Base-by-base conservation (phyloP, 23 tunicate genomes). In the Trididemnum miniatum region DNA sequence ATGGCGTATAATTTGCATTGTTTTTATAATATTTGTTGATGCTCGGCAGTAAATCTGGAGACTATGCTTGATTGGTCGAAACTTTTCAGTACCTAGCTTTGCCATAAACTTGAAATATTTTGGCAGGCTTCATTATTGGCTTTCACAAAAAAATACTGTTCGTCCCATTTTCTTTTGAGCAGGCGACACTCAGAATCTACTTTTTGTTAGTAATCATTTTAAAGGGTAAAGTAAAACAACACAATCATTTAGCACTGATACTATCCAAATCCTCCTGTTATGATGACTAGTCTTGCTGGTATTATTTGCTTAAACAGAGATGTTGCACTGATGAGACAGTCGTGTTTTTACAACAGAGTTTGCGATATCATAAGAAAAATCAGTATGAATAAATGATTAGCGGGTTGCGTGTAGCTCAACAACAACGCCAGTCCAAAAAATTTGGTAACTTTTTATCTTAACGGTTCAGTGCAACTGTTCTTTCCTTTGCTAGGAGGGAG, bases 41-140 rank as follows among this genome's bases (percentile, higher is more conserved):
- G n/a, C n/a, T n/a, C n/a, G n/a, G n/a, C n/a, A n/a, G n/a, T n/a
- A n/a, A n/a, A n/a, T n/a, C n/a, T n/a, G 22, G 0, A 0, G 27
- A 52, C 71, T 32, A 78, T 0, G 71, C 34, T 54, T 78, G 35
- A 0, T 78, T 51, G 72, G 26, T 39, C 44, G 62, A 52, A 52
- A 54, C 34, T 78, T 78, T 22, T 54, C 82, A 54, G 0, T 54
- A 0, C 82, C 22, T 51, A 78, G 22, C 71, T 78, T 78, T 34
- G 71, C 71, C 23, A 0, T 0, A 0, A 40, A 76, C 65, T 76
- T 76, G 12, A 0, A 76, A 76, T 76, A 76, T 76, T 38, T 76
- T 76, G 71, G 39, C 12, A 76, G 81, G 57, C 22, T 9, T 23
- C 71, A 63, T 63, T 63, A 22, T 12, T 63, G 71, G 15, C 31